phyloP scores from a whole-genome alignment of 2,113 vertebrate species.

The Aphelocoma coerulescens region DNA sequence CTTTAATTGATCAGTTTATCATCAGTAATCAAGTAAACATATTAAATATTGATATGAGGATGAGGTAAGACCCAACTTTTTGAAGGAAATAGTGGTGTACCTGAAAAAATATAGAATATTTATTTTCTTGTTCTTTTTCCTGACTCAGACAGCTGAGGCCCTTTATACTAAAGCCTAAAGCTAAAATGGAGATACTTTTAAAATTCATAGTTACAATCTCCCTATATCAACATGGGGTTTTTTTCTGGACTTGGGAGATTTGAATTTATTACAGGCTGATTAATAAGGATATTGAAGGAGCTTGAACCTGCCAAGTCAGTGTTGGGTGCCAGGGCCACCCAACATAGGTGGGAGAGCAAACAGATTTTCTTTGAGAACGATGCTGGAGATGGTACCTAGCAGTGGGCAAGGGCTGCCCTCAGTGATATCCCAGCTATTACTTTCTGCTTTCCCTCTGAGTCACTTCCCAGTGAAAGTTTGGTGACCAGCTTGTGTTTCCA shows the following conservation, averaged over 20 bases:
- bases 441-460: neutral
- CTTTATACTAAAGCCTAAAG: neutral
- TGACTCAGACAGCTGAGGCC: neutral
- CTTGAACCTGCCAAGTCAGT: neutral
- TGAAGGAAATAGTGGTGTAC: neutral
- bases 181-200: neutral
- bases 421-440: too few relatives aligned
- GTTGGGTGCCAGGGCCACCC: neutral
- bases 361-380: accelerated
- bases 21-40: conserved; percentile 58
- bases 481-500: neutral
- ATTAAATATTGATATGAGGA: conserved; percentile 48
- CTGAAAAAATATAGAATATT: neutral
- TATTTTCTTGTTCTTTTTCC: neutral
- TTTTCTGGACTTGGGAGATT: neutral
- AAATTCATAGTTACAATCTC: neutral
- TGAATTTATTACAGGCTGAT: neutral
- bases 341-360: neutral
- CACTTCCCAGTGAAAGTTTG: neutral
- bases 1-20: conserved; percentile 62
- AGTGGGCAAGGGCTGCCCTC: neutral
- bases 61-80: neutral
- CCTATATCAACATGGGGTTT: neutral
- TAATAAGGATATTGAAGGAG: neutral
- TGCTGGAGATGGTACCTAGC: too few relatives aligned